phyloP scores from a whole-genome alignment of 2,888 invertebrate genomes.

The Nematopogon swammerdamellus region DNA sequence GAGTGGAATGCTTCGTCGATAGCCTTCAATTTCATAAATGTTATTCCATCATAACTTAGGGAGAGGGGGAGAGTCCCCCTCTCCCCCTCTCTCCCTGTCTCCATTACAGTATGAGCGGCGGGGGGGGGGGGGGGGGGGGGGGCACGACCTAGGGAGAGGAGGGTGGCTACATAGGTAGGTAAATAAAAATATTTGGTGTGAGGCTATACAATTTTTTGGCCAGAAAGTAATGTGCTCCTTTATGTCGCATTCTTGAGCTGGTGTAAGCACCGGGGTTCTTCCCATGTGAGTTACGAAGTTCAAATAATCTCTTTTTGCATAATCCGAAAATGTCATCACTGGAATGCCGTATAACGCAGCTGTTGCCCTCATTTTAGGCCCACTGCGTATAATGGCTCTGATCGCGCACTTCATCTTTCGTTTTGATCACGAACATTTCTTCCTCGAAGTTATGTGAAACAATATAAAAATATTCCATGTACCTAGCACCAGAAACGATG shows the following conservation, averaged over 20 bases:
- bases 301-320: conserved; percentile 1
- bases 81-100: no score
- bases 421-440: background rate
- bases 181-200: no score
- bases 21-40: no score
- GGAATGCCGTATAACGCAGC: conserved; percentile 1
- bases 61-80: no score
- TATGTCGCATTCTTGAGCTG: background rate
- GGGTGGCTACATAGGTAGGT: no score
- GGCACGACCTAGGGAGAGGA: no score
- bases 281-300: background rate
- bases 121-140: no score
- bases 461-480: background rate
- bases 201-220: no score
- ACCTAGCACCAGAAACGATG: no score
- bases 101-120: no score
- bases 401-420: conserved; percentile 1
- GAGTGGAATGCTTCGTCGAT: no score
- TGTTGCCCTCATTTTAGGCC: background rate
- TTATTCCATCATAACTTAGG: no score
- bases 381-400: background rate
- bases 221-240: background rate
- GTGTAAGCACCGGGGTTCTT: background rate
- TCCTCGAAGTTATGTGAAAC: background rate
- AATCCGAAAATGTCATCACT: background rate